phyloP scores from a whole-genome alignment of 1,140 invertebrate species.

The Sitodiplosis mosellana region DNA sequence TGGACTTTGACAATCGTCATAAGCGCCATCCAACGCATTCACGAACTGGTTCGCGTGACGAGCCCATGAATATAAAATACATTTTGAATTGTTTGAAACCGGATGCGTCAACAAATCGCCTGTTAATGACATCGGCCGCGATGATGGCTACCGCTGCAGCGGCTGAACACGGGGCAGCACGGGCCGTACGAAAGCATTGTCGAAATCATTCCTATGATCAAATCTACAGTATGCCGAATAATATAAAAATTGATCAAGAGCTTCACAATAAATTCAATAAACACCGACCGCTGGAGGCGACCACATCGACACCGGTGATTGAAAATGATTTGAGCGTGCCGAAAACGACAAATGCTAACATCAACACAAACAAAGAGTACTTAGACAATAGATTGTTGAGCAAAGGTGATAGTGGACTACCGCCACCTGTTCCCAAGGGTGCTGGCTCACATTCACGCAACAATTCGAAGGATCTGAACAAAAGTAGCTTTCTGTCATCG shows the following conservation, averaged over 20 bases:
- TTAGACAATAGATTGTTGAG: neutral
- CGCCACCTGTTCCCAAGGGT: slow-evolving; percentile 11
- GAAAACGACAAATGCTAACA: slow-evolving; percentile 20
- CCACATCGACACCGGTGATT: slow-evolving; percentile 4
- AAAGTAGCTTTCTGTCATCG: neutral
- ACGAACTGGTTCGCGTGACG: slow-evolving; percentile 16
- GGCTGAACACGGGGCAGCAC: slow-evolving; percentile 19
- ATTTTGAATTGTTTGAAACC: slow-evolving; percentile 20
- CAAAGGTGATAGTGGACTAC: neutral
- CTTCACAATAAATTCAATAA: slow-evolving; percentile 13
- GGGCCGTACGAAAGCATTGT: slow-evolving; percentile 21
- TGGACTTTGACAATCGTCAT: slow-evolving; percentile 16
- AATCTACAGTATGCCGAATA: slow-evolving; percentile 23
- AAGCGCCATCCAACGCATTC: slow-evolving; percentile 13
- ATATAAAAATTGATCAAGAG: slow-evolving; percentile 23
- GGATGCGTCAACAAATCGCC: neutral
- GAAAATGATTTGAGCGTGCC: slow-evolving; percentile 14
- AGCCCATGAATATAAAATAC: slow-evolving; percentile 16
- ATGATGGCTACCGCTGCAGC: slow-evolving; percentile 8
- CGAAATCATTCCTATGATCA: slow-evolving; percentile 25
- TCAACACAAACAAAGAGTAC: neutral
- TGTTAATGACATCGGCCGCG: slow-evolving; percentile 7
- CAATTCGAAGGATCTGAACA: slow-evolving; percentile 32
- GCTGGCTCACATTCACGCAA: slow-evolving; percentile 31
- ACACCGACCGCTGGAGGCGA: slow-evolving; percentile 18